These are phyloP conservation scores for Phorcus lineatus DNA, from an alignment of 2,888 invertebrate genomes.

Conservation along the genomic window DNA sequence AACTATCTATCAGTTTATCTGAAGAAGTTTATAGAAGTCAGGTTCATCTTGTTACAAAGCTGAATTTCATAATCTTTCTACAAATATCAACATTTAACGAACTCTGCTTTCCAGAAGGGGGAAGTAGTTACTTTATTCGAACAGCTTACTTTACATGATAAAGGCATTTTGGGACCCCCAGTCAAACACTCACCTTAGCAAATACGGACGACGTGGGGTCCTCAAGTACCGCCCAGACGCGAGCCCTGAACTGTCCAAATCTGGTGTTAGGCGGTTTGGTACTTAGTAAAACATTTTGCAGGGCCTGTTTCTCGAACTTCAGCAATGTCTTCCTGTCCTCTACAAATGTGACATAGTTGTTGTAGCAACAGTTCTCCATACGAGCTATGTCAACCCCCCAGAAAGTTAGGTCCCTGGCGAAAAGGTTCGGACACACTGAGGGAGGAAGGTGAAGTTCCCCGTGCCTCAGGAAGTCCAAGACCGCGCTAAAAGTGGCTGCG, in stretches of 20 bases:
- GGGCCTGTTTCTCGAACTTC: slow-evolving; percentile 6
- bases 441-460: slow-evolving; percentile 93
- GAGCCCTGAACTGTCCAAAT: background rate
- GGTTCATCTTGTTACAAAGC: too few species aligned
- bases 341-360: background rate
- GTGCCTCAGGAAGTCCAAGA: slow-evolving; percentile 76
- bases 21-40: too few species aligned
- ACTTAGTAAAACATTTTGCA: background rate
- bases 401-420: slow-evolving; percentile 74
- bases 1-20: too few species aligned
- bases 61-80: too few species aligned
- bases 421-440: slow-evolving; percentile 91
- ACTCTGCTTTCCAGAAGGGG: too few species aligned
- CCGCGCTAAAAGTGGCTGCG: slow-evolving; percentile 39
- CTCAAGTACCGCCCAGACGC: slow-evolving; percentile 38
- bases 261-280: background rate
- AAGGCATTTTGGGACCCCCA: too few species aligned
- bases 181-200: slow-evolving; percentile 32
- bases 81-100: too few species aligned
- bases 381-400: slow-evolving; percentile 43
- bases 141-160: too few species aligned
- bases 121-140: too few species aligned
- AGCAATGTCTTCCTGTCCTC: slow-evolving; percentile 6
- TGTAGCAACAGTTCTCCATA: slow-evolving; percentile 45
- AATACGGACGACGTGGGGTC: slow-evolving; percentile 40